These are phyloP conservation scores for Campaea margaritaria DNA, from an alignment of 2,888 invertebrate genomes.

Conservation along the genomic window DNA sequence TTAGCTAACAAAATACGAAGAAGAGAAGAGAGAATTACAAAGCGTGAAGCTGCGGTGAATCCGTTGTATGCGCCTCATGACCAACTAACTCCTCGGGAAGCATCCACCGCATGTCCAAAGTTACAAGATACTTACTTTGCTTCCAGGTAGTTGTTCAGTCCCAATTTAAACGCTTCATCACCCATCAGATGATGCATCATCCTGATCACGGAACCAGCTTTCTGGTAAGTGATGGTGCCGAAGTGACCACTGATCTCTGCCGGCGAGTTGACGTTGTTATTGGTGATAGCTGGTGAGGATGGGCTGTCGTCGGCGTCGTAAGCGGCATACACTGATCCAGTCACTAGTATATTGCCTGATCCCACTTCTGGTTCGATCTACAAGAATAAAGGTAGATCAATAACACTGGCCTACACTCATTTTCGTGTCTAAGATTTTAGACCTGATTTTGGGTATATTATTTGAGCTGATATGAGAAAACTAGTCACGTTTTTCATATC, in stretches of 20 bases:
- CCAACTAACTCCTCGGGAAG: too few relatives aligned
- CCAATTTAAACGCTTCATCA: conserved; percentile 62
- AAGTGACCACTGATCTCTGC: conserved; percentile 87
- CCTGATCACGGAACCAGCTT: conserved; percentile 84
- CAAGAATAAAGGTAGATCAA: conserved; percentile 3
- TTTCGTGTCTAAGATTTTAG: too few relatives aligned
- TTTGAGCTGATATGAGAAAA: too few relatives aligned
- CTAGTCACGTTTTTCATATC: too few relatives aligned
- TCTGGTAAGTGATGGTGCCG: conserved; percentile 88
- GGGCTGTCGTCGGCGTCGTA: conserved; percentile 84
- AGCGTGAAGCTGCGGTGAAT: too few relatives aligned
- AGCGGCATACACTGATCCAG: conserved; percentile 87
- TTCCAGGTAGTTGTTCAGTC: conserved; percentile 67
- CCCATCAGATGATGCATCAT: conserved; percentile 80
- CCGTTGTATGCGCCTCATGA: too few relatives aligned
- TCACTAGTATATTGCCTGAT: conserved; percentile 86
- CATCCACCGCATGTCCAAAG: too few relatives aligned
- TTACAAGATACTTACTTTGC: conserved; percentile 70
- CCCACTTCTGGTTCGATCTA: conserved; percentile 87
- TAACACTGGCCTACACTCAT: too few relatives aligned
- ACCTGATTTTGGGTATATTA: too few relatives aligned
- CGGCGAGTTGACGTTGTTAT: conserved; percentile 84
- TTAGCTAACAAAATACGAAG: too few relatives aligned
- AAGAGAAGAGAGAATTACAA: too few relatives aligned
- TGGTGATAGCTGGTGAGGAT: conserved; percentile 83